Base-by-base conservation (phyloP, 2,888 invertebrate genomes). In the Sinhomidia bicolor region DNA sequence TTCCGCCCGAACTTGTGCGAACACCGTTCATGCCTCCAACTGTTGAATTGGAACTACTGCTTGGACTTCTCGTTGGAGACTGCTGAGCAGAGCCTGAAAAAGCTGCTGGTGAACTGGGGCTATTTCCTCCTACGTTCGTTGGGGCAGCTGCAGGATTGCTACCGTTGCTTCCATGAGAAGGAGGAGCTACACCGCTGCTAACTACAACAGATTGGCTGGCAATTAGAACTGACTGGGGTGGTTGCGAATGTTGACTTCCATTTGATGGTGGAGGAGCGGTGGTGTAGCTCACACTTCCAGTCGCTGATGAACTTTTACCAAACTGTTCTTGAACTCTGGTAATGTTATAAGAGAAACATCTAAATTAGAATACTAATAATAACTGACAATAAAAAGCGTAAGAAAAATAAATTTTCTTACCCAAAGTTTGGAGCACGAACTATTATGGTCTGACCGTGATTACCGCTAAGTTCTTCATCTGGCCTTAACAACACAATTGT, bases 401-500 rank as follows among this genome's bases (percentile, higher is more conserved):
- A n/a, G n/a, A n/a, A n/a, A n/a, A n/a, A n/a, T n/a, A n/a, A n/a
- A n/a, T n/a, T n/a, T n/a, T n/a, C 79, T 65, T 86, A 91, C 91
- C 90, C 90, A 76, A 91, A 89, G 74, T 89, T 89, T 47, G 92
- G 91, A 20, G 91, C 85, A 9, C 92, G 91, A 54, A 92, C 91
- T 44, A 91, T 90, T 74, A 92, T 91, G 7, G 91, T 91, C 88
- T 92, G 91, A 51, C 91, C 90, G 36, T 90, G 85, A 89, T 89
- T 90, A 51, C 82, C 89, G 79, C 65, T 87, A 36, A 85, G 44
- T 76, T 92, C 92, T 83, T 92, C 92, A 57, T 92, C 91, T 79
- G 90, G 91, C 80, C 91, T 74, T 26, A 91, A 57, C 9, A 92
- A 65, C 23, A 92, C 89, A 82, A 92, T 90, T 26, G 91, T 91